Conservation (phyloP, 2,113 vertebrate species). For the Alces alces region DNA sequence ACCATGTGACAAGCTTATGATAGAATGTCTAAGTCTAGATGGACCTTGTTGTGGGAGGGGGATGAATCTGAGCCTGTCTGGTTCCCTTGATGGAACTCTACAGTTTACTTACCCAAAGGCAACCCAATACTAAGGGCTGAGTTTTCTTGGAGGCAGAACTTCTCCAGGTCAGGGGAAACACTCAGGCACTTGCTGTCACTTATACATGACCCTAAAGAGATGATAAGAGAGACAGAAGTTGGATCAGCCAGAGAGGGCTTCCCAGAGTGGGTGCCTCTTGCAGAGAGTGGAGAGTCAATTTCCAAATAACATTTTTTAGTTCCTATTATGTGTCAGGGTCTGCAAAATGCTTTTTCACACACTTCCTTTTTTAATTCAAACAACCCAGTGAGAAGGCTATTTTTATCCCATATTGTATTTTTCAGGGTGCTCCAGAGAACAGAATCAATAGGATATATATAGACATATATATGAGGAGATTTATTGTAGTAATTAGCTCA, state of each 20-base stretch:
- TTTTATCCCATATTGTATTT: slow-evolving; percentile 26
- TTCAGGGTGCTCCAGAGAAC: not conserved
- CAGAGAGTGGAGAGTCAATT: not conserved
- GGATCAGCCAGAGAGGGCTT: not conserved
- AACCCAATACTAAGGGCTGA: not conserved
- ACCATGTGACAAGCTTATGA: not conserved
- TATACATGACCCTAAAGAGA: not conserved
- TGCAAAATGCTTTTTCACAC: slow-evolving; percentile 26
- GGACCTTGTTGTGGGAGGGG: not conserved
- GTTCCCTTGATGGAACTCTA: not conserved
- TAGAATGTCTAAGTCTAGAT: not conserved
- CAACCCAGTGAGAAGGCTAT: not conserved
- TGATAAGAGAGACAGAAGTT: not conserved
- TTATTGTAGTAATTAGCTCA: slow-evolving; percentile 27
- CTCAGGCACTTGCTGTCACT: not conserved
- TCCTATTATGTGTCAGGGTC: not conserved
- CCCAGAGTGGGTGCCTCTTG: not conserved
- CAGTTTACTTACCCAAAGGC: not conserved
- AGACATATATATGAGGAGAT: not conserved
- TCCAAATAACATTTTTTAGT: slow-evolving; percentile 20
- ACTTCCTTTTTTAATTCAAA: slow-evolving; percentile 36
- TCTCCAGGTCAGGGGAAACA: not conserved
- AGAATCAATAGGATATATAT: not conserved
- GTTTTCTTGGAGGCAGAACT: not conserved
- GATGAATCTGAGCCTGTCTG: not conserved